phyloP scores from a whole-genome alignment of 2,888 invertebrate genomes.

The Eremobia ochroleuca region DNA sequence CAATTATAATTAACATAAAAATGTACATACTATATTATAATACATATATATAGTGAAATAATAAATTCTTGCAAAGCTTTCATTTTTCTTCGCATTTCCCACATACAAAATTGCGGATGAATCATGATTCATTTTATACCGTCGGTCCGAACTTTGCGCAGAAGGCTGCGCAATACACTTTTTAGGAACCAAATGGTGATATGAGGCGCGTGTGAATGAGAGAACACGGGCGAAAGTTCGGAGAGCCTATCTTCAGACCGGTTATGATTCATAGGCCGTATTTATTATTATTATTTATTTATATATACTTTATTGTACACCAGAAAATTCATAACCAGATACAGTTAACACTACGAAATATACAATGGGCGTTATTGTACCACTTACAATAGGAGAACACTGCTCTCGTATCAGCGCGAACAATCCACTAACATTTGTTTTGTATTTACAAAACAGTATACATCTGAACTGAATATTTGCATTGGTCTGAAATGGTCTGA shows the following conservation, averaged over 20 bases:
- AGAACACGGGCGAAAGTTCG: background rate
- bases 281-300: no score
- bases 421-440: background rate
- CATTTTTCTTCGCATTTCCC: slow-evolving; percentile 18
- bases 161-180: background rate
- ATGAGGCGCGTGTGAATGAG: background rate
- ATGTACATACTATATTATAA: slow-evolving; percentile 47
- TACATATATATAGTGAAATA: slow-evolving; percentile 24
- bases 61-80: slow-evolving; percentile 56
- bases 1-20: slow-evolving; percentile 5
- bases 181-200: background rate
- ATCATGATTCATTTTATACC: no score
- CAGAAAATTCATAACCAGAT: no score
- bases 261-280: background rate
- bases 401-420: no score
- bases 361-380: background rate
- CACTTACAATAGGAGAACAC: background rate
- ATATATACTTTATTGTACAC: no score
- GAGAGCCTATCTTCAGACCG: background rate
- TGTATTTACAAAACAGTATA: background rate
- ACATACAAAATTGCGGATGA: background rate
- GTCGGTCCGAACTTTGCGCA: background rate
- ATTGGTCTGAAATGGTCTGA: background rate
- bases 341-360: no score
- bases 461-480: background rate